Evolutionary conservation across 1,140 invertebrate species (phyloP), one percentile per base, ranked within the genome.

Genomic region (Calliopsis andreniformis): DNA sequence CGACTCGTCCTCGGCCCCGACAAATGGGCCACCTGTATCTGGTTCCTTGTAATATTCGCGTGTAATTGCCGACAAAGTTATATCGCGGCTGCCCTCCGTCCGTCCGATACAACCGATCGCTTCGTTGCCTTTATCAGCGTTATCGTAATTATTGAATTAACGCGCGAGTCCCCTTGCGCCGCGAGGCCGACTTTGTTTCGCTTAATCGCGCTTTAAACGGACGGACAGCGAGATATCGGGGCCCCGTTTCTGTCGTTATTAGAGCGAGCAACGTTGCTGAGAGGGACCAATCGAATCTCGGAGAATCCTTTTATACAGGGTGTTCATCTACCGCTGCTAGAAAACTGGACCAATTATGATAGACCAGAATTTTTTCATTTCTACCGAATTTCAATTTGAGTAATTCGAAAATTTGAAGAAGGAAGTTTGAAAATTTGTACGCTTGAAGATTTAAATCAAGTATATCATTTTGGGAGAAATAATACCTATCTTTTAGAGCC

Each of bases 1-100:
- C 76, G 45, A 66, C 61, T 47, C 10, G 0, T 55, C 51, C 56
- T 10, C n/a, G 30, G 8, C 47, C 35, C 43, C 49, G 59, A 75
- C 69, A 62, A 79, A 76, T 55, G 59, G 69, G 78, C 69, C 69
- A 83, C 58, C 73, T 77, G 78, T 76, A 75, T 68, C 51, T 59
- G 47, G 35, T 78, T 75, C 70, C 45, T 25, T 49, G 64, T 59
- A 59, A 63, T 81, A 45, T 76, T 68, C 43, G 28, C 49, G 45
- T 53, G 73, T 63, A 72, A 79, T 82, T 68, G 69, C 62, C 62
- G 64, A 69, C 66, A 76, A 75, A 75, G 62, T 75, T 67, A 64
- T 56, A 51, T 20, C 47, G 18, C 47, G 43, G 16, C 28, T 2
- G 8, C 20, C 12, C 14, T 32, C 32, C 12, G 3, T 6, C 30